These are phyloP conservation scores for Aphaenogaster ashmeadi DNA, from an alignment of 1,140 invertebrate genomes.

Conservation along the genomic window DNA sequence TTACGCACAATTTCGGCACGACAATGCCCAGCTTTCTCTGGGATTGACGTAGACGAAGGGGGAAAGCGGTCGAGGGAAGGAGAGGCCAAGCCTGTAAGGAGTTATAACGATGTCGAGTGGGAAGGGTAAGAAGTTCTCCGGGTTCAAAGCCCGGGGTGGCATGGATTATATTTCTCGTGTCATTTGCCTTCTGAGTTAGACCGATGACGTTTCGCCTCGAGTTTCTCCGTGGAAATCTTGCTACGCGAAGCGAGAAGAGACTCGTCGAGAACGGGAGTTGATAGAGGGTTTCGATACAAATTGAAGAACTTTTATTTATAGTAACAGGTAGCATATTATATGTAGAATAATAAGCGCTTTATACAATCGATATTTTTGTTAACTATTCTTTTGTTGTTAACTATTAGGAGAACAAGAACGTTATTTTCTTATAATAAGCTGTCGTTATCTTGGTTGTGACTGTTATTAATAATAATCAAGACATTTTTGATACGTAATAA, in stretches of 20 bases:
- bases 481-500: not conserved
- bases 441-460: not conserved
- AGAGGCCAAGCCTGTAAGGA: constrained; percentile 66
- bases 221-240: constrained; percentile 30
- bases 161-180: constrained; percentile 81
- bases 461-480: not conserved
- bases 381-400: not conserved
- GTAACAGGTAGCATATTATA: too few relatives aligned
- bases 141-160: constrained; percentile 62
- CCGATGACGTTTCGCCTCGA: constrained; percentile 70
- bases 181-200: constrained; percentile 80
- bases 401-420: not conserved
- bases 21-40: constrained; percentile 78
- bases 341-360: not conserved
- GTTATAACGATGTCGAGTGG: constrained; percentile 60
- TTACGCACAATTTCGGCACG: constrained; percentile 84
- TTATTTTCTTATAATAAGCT: not conserved
- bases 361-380: not conserved
- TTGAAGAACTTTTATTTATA: constrained; percentile 2
- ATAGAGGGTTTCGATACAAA: constrained; percentile 48
- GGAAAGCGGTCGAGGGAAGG: constrained; percentile 55
- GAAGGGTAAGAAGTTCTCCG: constrained; percentile 66
- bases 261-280: constrained; percentile 12
- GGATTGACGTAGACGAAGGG: constrained; percentile 73
- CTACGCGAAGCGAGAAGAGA: constrained; percentile 51